Evolutionary conservation across 1,140 invertebrate genomes (phyloP), one percentile per base, ranked within the genome.

Genomic region (Apis laboriosa): DNA sequence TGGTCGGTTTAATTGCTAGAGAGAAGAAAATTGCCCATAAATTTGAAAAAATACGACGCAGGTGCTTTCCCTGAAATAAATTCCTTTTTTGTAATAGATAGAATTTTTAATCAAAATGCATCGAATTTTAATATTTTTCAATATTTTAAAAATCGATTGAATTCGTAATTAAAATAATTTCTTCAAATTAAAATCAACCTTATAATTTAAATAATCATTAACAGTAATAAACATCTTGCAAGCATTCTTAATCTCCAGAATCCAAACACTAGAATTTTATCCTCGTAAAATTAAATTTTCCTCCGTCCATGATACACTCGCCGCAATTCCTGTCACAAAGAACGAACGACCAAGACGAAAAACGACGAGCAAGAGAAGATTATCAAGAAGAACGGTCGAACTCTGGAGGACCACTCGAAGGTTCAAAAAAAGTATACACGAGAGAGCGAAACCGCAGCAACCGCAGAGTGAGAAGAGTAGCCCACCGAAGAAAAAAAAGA

Each of bases 21-120:
- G 77, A 61, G 34, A 71, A 61, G 77, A 61, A 51, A 71, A 78
- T 78, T 60, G 15, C 15, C 66, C 66, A 53, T 71, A 53, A 72
- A 79, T 79, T 43, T 7, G 66, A 77, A n/a, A n/a, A 67, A 61
- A 12, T 28, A 8, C 21, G n/a, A 66, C 7, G 15, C 15, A 9
- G 17, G 13, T 28, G 63, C 43, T 34, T 66, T 55, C 17, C 24
- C 11, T 9, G 1, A 1, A 43, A 43, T 43, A 43, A 43, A 43
- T 43, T 43, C 34, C 34, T 43, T 43, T 43, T 43, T 3, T 43
- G 0, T 43, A 34, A 34, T 34, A 34, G 0, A 34, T 34, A 2
- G 34, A 34, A 34, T 34, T 34, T 2, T 34, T 34, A 34, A 28
- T 28, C 28, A 2, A 34, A 34, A 34, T 4, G 34, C 34, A 34